Evolutionary conservation across 2,797 vertebrate species (phyloP).

Genomic region (Lemur catta): DNA sequence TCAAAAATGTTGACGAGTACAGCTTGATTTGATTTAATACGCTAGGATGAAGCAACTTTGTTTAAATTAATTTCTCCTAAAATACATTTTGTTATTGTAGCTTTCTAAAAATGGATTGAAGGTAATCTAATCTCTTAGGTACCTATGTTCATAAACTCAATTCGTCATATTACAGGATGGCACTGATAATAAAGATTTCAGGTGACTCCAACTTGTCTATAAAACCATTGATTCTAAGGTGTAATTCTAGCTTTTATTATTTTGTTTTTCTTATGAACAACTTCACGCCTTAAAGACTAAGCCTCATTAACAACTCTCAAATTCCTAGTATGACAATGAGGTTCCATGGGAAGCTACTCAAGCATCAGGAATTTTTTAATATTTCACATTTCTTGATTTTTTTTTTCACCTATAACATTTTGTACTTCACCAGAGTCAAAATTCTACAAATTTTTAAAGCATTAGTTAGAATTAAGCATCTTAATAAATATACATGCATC

Average conservation of each 20-base stretch:
- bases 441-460: neutral
- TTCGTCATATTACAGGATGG: neutral
- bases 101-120: slow-evolving; percentile 40
- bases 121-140: slow-evolving; percentile 17
- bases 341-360: neutral
- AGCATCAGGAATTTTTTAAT: neutral
- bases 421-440: neutral
- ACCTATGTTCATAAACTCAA: neutral
- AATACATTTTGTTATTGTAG: slow-evolving; percentile 38
- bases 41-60: slow-evolving; percentile 9
- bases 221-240: slow-evolving; percentile 27
- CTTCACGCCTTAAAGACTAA: neutral
- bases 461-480: neutral
- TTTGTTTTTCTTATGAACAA: slow-evolving; percentile 15
- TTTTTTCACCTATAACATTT: neutral
- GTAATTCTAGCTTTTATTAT: neutral
- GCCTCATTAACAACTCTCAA: neutral
- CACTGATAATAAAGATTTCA: slow-evolving; percentile 28
- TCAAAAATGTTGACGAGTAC: slow-evolving; percentile 30
- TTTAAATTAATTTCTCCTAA: slow-evolving; percentile 44
- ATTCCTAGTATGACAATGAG: neutral
- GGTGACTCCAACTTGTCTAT: neutral
- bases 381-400: neutral
- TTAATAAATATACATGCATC: neutral
- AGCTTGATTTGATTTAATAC: slow-evolving; percentile 35